These are phyloP conservation scores for Metellina segmentata DNA, from an alignment of 2,888 invertebrate genomes.

Conservation along the genomic window DNA sequence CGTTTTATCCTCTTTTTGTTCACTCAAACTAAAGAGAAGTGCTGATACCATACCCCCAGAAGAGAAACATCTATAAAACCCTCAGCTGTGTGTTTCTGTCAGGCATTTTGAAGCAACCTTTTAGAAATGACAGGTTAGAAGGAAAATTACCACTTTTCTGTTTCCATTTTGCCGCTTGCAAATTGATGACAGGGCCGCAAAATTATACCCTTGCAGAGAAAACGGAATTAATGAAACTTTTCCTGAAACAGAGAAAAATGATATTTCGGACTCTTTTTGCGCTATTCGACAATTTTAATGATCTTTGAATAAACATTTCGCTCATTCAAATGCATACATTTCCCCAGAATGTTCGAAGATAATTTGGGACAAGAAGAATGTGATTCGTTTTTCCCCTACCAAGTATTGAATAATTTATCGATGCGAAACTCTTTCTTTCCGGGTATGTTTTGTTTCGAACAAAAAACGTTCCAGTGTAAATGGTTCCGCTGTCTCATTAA, in stretches of 20 bases:
- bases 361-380: background rate
- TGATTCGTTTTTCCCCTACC: background rate
- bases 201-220: conserved; percentile 31
- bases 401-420: background rate
- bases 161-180: background rate
- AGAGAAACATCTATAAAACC: background rate
- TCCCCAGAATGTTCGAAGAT: background rate
- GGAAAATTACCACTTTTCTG: conserved; percentile 16
- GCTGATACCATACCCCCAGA: no score
- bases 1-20: no score
- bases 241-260: background rate
- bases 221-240: conserved; percentile 45
- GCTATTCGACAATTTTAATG: conserved; percentile 33
- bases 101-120: conserved; percentile 1
- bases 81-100: no score
- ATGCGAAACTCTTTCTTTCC: background rate
- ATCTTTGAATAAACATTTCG: conserved; percentile 3
- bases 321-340: background rate
- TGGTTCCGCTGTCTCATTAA: background rate
- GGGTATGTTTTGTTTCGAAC: background rate
- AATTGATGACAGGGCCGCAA: conserved; percentile 41
- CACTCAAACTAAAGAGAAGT: no score
- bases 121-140: background rate
- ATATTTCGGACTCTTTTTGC: conserved; percentile 20
- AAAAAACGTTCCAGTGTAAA: background rate